A percentile compares a stretch with the other conserved stretches of the same genome.
phyloP scores from a whole-genome alignment of 1,140 invertebrate genomes.

The Brachionus plicatilis region DNA sequence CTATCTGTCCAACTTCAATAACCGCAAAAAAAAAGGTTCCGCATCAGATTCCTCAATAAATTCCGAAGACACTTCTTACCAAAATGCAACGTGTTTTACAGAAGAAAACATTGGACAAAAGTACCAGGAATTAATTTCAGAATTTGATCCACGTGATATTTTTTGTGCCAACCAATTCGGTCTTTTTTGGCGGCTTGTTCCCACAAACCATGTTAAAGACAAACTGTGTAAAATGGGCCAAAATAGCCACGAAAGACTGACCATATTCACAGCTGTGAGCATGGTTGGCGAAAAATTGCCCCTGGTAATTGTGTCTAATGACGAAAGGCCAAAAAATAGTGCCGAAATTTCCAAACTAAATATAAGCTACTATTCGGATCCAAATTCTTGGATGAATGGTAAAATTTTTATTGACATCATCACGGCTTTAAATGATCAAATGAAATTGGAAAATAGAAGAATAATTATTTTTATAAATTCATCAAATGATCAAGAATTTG shows the following conservation, averaged over 20 bases:
- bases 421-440: not conserved
- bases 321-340: not conserved
- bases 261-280: not conserved
- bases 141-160: not conserved
- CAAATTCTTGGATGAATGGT: not conserved
- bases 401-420: not conserved
- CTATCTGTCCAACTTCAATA: not conserved
- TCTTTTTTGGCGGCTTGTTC: not conserved
- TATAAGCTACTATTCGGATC: not conserved
- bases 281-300: slow-evolving; percentile 6
- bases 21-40: not conserved
- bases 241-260: not conserved
- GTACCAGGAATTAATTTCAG: not conserved
- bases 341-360: slow-evolving; percentile 9
- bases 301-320: not conserved
- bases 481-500: not conserved
- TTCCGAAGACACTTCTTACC: not conserved
- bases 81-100: not conserved
- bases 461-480: not conserved
- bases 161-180: not conserved
- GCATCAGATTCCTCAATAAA: not conserved
- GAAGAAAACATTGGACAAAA: not conserved
- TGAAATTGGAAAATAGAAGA: not conserved
- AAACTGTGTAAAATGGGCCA: not conserved
- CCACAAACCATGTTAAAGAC: not conserved